Conservation (phyloP, 2,888 invertebrate species). For the Rosalia funebris region DNA sequence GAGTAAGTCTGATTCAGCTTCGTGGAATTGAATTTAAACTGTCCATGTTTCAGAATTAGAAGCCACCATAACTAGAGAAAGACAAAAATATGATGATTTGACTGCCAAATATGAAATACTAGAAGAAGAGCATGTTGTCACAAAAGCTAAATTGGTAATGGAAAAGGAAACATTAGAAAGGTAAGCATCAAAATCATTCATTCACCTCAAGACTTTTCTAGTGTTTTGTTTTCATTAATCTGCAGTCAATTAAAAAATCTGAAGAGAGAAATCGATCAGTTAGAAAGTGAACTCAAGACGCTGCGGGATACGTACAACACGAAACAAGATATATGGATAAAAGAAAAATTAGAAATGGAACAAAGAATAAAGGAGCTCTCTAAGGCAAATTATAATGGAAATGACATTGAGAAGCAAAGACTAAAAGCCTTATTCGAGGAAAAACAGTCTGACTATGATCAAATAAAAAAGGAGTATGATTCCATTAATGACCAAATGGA, state of each 20-base stretch:
- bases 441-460: constrained; percentile 77
- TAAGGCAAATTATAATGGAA: constrained; percentile 43
- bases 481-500: constrained; percentile 78
- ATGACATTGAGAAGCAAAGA: constrained; percentile 72
- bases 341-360: constrained; percentile 77
- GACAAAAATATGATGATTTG: constrained; percentile 81
- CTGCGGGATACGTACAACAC: constrained; percentile 72
- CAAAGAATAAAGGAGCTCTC: constrained; percentile 65
- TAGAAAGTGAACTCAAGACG: constrained; percentile 73
- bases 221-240: neutral
- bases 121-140: constrained; percentile 85
- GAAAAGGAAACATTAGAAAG: constrained; percentile 83
- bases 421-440: constrained; percentile 78
- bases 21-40: constrained; percentile 2
- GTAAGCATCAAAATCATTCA: constrained; percentile 63
- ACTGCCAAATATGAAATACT: constrained; percentile 85
- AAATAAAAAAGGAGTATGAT: constrained; percentile 74
- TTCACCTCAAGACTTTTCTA: too few relatives aligned
- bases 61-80: constrained; percentile 73
- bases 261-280: constrained; percentile 71
- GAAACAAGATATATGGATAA: constrained; percentile 77
- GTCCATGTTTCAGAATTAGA: constrained; percentile 70
- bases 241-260: constrained; percentile 57
- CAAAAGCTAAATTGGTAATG: constrained; percentile 82
- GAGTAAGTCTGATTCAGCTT: constrained; percentile 67